Conservation (phyloP, 2,888 invertebrate genomes). For the Rhamnusium bicolor region DNA sequence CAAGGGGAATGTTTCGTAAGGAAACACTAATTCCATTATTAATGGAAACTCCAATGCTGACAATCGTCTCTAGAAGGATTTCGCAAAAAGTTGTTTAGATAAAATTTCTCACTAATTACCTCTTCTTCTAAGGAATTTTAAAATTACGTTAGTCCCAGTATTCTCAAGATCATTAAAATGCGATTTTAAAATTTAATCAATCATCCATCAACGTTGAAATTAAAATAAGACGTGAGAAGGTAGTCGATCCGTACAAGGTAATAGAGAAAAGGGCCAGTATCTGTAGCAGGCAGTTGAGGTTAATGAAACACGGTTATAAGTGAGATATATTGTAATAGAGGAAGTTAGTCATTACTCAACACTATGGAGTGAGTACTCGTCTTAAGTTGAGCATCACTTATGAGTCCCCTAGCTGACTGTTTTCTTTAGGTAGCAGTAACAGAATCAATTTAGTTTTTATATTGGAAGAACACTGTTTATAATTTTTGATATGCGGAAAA, state of each 20-base stretch:
- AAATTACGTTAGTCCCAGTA: conserved; percentile 3
- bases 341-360: conserved; percentile 69
- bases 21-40: not conserved
- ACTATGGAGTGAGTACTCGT: conserved; percentile 53
- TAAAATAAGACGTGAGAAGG: conserved; percentile 32
- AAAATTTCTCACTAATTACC: conserved; percentile 28
- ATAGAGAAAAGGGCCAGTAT: conserved; percentile 52
- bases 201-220: conserved; percentile 24
- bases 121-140: conserved; percentile 4
- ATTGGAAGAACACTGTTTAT: too few species aligned
- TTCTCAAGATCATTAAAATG: conserved; percentile 16
- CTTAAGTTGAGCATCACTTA: conserved; percentile 63
- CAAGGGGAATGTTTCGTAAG: not conserved
- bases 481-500: too few species aligned
- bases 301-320: conserved; percentile 68
- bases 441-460: conserved; percentile 3
- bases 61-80: not conserved
- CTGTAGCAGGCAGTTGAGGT: conserved; percentile 61
- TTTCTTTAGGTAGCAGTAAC: conserved; percentile 37
- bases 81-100: not conserved
- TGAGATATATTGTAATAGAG: conserved; percentile 69
- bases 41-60: not conserved
- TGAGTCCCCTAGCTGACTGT: conserved; percentile 52
- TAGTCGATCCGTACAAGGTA: conserved; percentile 34
- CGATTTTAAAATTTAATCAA: conserved; percentile 34